Evolutionary conservation across 1,140 invertebrate species (phyloP).

Genomic region (Panagrolaimus sp.): DNA sequence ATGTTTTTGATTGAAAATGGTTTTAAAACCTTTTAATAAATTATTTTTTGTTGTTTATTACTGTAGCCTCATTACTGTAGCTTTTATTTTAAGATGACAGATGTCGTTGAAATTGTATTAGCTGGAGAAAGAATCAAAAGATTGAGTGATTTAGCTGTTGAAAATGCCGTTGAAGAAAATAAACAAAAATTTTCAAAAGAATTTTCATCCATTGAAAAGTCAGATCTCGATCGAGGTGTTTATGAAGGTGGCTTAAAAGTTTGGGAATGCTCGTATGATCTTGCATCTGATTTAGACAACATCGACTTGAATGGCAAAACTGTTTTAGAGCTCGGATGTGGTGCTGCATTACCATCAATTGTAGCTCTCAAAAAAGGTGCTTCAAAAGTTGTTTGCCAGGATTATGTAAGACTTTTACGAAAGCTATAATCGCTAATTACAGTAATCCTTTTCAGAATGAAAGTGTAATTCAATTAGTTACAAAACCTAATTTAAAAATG

Average conservation of each 20-base stretch:
- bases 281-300: conserved; percentile 20
- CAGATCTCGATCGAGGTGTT: conserved; percentile 1
- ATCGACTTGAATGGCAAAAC: conserved; percentile 23
- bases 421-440: neutral
- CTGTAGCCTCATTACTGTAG: no score
- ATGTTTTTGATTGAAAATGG: no score
- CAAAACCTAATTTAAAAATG: conserved; percentile 28
- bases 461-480: conserved; percentile 29
- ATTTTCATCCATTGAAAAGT: neutral
- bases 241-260: conserved; percentile 31
- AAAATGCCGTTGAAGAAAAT: neutral
- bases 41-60: no score
- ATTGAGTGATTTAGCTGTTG: neutral
- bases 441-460: conserved; percentile 31
- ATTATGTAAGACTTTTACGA: conserved; percentile 24
- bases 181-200: neutral
- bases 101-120: neutral
- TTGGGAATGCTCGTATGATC: conserved; percentile 38
- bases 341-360: conserved; percentile 33
- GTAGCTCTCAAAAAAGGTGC: conserved; percentile 29
- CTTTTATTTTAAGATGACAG: neutral
- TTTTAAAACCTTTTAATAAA: no score
- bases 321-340: conserved; percentile 32
- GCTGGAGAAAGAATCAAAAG: neutral
- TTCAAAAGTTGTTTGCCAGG: conserved; percentile 24